A percentile compares a stretch with the other conserved stretches of the same genome.
Evolutionary conservation across 2,888 invertebrate species (phyloP).

Genomic region (Chironomus riparius): DNA sequence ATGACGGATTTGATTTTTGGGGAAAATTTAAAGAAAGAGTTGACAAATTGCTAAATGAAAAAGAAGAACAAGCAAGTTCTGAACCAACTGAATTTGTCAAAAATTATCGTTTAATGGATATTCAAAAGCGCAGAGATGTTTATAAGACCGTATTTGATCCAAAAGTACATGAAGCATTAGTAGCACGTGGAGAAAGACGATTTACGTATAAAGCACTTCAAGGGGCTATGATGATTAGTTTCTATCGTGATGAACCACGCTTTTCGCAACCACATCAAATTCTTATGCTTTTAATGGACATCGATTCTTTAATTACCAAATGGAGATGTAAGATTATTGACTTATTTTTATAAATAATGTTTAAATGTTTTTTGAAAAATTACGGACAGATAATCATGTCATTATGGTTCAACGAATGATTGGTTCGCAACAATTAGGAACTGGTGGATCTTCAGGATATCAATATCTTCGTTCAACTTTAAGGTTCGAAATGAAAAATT

Average conservation of each 20-base stretch:
- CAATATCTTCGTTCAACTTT: slow-evolving; percentile 94
- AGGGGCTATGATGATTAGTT: slow-evolving; percentile 96
- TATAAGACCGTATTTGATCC: slow-evolving; percentile 87
- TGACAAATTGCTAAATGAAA: slow-evolving; percentile 58
- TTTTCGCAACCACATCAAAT: slow-evolving; percentile 98
- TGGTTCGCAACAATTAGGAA: slow-evolving; percentile 90
- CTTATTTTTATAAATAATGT: neutral
- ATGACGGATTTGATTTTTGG: slow-evolving; percentile 87
- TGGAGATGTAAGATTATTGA: slow-evolving; percentile 79
- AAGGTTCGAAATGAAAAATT: slow-evolving; percentile 51
- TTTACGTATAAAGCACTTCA: slow-evolving; percentile 87
- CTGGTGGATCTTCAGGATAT: slow-evolving; percentile 97
- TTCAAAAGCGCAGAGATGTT: slow-evolving; percentile 69
- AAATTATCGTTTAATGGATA: slow-evolving; percentile 56
- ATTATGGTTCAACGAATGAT: slow-evolving; percentile 99
- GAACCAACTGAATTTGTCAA: slow-evolving; percentile 21
- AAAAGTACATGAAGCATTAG: slow-evolving; percentile 69
- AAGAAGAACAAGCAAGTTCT: slow-evolving; percentile 51
- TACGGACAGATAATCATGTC: slow-evolving; percentile 81
- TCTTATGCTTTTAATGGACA: slow-evolving; percentile 89
- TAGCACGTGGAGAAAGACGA: slow-evolving; percentile 63
- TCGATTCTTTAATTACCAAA: slow-evolving; percentile 95
- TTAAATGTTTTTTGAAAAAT: neutral
- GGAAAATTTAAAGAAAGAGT: slow-evolving; percentile 73
- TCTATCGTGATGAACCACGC: slow-evolving; percentile 93